A percentile compares a stretch with the other conserved stretches of the same genome.
Evolutionary conservation across 2,113 vertebrate genomes (phyloP).

Genomic region (Zootoca vivipara): DNA sequence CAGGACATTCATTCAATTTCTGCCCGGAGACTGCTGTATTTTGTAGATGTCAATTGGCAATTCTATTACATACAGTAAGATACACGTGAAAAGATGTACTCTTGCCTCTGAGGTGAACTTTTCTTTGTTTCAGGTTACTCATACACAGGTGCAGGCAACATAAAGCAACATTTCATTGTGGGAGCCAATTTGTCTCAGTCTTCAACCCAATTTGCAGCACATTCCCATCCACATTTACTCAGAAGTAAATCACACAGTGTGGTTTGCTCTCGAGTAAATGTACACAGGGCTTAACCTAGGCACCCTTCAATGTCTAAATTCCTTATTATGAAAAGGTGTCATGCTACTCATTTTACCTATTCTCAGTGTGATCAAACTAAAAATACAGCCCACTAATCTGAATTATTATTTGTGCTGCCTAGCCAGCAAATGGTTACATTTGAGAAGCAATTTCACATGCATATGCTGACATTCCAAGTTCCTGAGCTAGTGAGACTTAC

Average conservation of each 20-base stretch:
- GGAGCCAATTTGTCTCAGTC: background rate
- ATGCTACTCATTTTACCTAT: background rate
- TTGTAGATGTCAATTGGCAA: too few species aligned
- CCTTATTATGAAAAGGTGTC: background rate
- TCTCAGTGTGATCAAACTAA: background rate
- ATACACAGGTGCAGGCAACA: background rate
- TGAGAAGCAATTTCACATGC: slow-evolving; percentile 28
- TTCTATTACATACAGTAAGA: background rate
- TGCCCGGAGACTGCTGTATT: too few species aligned
- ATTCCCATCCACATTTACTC: too few species aligned
- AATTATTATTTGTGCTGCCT: background rate
- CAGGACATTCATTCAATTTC: too few species aligned
- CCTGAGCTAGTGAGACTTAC: slow-evolving; percentile 11
- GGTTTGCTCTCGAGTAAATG: background rate
- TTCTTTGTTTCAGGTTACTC: background rate
- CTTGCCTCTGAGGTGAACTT: background rate
- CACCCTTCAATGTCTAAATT: background rate
- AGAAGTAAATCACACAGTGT: background rate
- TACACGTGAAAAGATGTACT: background rate
- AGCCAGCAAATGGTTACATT: background rate
- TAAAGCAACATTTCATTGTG: background rate
- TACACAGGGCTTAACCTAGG: background rate
- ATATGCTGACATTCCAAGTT: slow-evolving; percentile 31
- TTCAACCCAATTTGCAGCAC: background rate
- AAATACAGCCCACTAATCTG: slow-evolving; percentile 10